Evolutionary conservation across 2,113 vertebrate species (phyloP), one percentile per base, ranked within the genome.

Genomic region (Rhizomys pruinosus): DNA sequence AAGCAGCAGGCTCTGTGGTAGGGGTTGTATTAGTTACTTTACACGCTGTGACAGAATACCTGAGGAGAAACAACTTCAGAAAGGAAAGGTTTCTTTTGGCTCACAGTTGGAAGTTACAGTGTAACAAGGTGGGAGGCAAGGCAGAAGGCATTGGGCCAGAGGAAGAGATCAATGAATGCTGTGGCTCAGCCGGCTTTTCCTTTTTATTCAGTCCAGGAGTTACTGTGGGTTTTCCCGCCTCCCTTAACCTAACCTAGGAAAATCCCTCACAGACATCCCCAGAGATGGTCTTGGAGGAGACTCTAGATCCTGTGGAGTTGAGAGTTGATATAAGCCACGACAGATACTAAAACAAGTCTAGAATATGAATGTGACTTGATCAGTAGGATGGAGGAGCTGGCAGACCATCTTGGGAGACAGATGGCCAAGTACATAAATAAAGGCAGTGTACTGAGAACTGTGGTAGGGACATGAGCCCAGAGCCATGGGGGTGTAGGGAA

Each of bases 361-460:
- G 34, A 84, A 72, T 42, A 57, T 2, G 9, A 77, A 61, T 47
- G 52, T 68, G 91, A 61, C 47, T 23, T 32, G 42, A 76, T 73
- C 68, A 29, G 55, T 22, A 37, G 23, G 71, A 86, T 87, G 13
- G 1, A 92, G 84, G 79, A 81, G 78, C 0, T 69, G 86, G 63
- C 86, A 55, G 64, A 52, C 69, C 55, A 13, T 92, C 55, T 77
- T 29, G 47, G 68, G 80, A 95, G 89, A 66, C 84, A 85, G 90
- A 72, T 86, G 93, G n/a, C 64, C 66, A 6, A 66, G 42, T 42
- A 79, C 57, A 79, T 84, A 87, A 63, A 71, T 71, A 57, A 86
- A 85, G 2, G 47, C 64, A 42, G 13, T 2, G 12, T 27, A 2
- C 2, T 0, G 34, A 71, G 88, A 61, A 68, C 32, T 59, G 37